These are phyloP conservation scores for Pyxicephalus adspersus DNA, from an alignment of 2,113 vertebrate genomes.

Conservation along the genomic window DNA sequence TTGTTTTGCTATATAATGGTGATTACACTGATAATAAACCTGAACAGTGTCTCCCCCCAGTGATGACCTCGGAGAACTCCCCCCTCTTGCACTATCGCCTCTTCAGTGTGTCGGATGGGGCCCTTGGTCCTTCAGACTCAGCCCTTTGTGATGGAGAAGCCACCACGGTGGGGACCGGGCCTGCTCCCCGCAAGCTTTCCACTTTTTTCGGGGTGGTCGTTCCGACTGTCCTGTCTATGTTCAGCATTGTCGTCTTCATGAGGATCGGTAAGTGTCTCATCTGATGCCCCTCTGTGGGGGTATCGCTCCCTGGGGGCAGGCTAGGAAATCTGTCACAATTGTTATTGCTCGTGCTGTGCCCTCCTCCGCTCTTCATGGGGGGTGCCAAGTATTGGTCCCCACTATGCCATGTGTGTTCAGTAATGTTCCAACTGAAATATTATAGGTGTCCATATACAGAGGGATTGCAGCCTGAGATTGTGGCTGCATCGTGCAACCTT, in stretches of 20 bases:
- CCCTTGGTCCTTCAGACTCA: conserved; percentile 58
- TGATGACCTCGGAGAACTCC: conserved; percentile 84
- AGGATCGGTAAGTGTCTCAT: conserved; percentile 77
- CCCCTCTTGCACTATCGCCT: conserved; percentile 81
- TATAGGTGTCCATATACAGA: too few relatives aligned
- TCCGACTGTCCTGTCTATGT: conserved; percentile 90
- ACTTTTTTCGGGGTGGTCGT: conserved; percentile 92
- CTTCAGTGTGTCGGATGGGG: conserved; percentile 63
- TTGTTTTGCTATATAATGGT: neutral
- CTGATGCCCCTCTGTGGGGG: too few relatives aligned
- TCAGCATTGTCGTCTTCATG: conserved; percentile 89
- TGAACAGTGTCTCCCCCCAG: conserved; percentile 11
- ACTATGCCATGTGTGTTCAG: too few relatives aligned
- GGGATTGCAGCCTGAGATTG: too few relatives aligned
- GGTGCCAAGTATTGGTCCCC: neutral
- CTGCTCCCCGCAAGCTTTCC: conserved; percentile 76
- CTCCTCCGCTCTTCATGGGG: neutral
- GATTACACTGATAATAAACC: conserved; percentile 35
- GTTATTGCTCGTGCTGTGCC: neutral
- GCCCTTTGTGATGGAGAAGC: conserved; percentile 57
- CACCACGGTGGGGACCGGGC: conserved; percentile 57
- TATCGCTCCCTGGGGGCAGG: too few relatives aligned
- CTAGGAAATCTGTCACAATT: too few relatives aligned
- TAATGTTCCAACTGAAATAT: too few relatives aligned
- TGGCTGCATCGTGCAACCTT: too few relatives aligned